These are phyloP conservation scores for Podilymbus podiceps DNA, from an alignment of 2,113 vertebrate genomes.

Conservation along the genomic window DNA sequence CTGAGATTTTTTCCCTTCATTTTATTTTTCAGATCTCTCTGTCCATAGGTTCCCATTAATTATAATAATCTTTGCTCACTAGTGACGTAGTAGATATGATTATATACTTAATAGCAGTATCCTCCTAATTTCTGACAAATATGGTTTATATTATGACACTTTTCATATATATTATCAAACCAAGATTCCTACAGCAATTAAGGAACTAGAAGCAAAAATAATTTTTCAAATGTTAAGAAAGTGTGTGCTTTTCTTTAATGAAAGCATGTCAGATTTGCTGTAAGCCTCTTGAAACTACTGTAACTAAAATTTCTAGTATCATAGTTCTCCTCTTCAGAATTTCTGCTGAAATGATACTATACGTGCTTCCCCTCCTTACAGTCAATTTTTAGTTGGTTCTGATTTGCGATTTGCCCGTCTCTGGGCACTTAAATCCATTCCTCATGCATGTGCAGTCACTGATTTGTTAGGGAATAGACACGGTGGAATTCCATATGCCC, in stretches of 20 bases:
- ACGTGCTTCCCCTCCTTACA: neutral
- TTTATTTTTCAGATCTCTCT: neutral
- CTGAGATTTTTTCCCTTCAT: neutral
- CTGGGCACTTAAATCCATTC: neutral
- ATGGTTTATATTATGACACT: neutral
- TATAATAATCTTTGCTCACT: neutral
- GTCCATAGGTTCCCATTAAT: neutral
- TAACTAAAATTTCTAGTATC: neutral
- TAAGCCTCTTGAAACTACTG: neutral
- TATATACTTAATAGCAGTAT: neutral
- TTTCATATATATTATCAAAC: neutral
- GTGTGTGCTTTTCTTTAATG: neutral
- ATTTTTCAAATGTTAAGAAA: neutral
- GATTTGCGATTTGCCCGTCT: neutral
- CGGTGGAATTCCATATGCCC: neutral
- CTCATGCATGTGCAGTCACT: neutral
- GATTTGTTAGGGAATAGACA: neutral
- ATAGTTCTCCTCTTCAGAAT: neutral
- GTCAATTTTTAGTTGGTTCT: neutral
- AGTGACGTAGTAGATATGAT: neutral
- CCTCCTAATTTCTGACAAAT: neutral
- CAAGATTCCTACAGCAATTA: neutral
- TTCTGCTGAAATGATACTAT: neutral
- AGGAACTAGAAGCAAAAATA: neutral
- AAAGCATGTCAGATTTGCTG: neutral